Base-by-base conservation (phyloP, 1,140 invertebrate genomes). In the Trachymyrmex cornetzi region DNA sequence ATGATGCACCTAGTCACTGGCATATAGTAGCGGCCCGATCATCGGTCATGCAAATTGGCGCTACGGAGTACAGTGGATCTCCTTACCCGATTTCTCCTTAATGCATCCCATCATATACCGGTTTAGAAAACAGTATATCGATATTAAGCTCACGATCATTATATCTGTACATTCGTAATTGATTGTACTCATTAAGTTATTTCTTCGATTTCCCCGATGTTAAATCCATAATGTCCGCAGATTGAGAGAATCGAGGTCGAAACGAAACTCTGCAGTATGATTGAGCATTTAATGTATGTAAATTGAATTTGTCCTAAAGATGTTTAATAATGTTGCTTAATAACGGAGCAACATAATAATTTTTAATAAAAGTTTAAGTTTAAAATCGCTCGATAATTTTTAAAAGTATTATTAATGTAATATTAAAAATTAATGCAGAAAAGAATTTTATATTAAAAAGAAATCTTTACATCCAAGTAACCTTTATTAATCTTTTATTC, bases 1-100 rank as follows among this genome's bases (percentile, higher is more conserved):
- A 93, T 88, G 92, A 93, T 93, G 89, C 90, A 90, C 90, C 87
- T 84, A 88, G 87, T 90, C 90, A 81, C 87, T 74, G 74, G 30
- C 55, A 79, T 79, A 69, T 75, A 77, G 85, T 74, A 77, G 81
- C 69, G 81, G 80, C 71, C n/a, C 86, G 89, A 91, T 91, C 89
- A 88, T 90, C 89, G 90, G 87, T 88, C 90, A 91, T 91, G 90
- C 89, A 91, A 91, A 91, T 91, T 91, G 82, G 81, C 87, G 77
- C 30, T 80, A 74, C 63, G 61, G 85, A 90, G 77, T 69, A 57
- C 53, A 11, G 55, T 64, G 27, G 59, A 61, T 84, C 57, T 44
- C 66, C 48, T 71, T 75, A 38, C n/a, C 27, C 77, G 77, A 66
- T 66, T 61, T 19, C 53, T 22, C 22, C 24, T 11, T 44, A n/a